Evolutionary conservation across 2,113 vertebrate species (phyloP).

Genomic region (Centropus unirufus): DNA sequence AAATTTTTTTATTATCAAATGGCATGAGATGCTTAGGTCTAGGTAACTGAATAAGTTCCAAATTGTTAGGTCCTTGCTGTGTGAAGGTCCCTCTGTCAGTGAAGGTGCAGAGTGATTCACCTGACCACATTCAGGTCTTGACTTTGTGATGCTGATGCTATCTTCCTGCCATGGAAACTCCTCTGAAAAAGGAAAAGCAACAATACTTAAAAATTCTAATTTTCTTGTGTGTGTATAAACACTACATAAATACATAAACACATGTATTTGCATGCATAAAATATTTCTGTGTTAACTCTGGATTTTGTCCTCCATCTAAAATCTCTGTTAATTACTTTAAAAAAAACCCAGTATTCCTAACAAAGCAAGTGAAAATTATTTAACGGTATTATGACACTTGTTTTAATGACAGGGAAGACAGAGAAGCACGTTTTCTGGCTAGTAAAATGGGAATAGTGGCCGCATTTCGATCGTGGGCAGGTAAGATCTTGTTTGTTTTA

Average conservation of each 20-base stretch:
- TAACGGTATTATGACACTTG: neutral
- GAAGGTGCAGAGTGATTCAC: neutral
- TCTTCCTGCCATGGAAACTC: neutral
- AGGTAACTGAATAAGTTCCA: neutral
- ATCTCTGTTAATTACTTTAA: neutral
- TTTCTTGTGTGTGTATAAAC: neutral
- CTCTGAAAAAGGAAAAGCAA: neutral
- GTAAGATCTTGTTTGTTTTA: constrained; percentile 73
- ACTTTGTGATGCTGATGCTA: neutral
- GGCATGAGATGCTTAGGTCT: neutral
- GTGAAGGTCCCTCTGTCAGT: no score
- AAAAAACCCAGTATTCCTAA: no score
- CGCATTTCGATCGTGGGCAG: constrained; percentile 97
- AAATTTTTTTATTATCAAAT: neutral
- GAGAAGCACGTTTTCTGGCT: constrained; percentile 93
- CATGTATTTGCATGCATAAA: neutral
- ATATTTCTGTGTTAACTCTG: neutral
- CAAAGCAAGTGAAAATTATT: no score
- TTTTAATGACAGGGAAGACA: constrained; percentile 86
- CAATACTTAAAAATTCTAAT: neutral
- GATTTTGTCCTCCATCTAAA: neutral
- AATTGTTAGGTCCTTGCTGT: neutral
- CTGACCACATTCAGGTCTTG: neutral
- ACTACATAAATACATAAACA: neutral
- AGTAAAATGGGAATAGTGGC: constrained; percentile 98